Evolutionary conservation across 2,113 vertebrate genomes (phyloP), one percentile per base, ranked within the genome.

Genomic region (Malurus melanocephalus): DNA sequence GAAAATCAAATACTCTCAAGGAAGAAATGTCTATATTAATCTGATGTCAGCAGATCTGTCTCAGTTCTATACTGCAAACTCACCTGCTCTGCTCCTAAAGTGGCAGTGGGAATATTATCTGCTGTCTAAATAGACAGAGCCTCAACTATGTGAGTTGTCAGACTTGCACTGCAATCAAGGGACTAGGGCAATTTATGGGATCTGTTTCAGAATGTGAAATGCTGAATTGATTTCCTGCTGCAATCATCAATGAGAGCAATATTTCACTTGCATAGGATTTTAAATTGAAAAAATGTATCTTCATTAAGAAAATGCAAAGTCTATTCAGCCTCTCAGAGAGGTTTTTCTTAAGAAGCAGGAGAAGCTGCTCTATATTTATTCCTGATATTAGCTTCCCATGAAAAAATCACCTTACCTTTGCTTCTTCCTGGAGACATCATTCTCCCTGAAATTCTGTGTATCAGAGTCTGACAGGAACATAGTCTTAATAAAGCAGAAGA

Each of bases 261-360:
- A 84, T 80, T 91, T 91, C 85, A 86, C 77, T 92, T 49, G 38
- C 55, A 81, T 2, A 49, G 73, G 56, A 68, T 68, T 93, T 94
- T 80, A 86, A 91, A 95, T 78, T 88, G 90, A 73, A 89, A 87
- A 85, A 78, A 75, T 89, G 7, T 78, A 72, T 90, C 88, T 84
- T 75, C 73, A 67, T 91, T 80, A 84, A 42, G 42, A 64, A 93
- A 89, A 78, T 48, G 42, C 12, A 27, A 85, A 87, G 45, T 51
- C 65, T 74, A 11, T 60, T 61, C 72, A 83, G 53, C 33, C 23
- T 80, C 68, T 89, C 38, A 22, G 66, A 38, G 76, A 85, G 13
- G 13, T 85, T 89, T 80, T 45, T 38, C 52, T 66, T 57, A 87
- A 77, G 72, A 62, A 86, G 68, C 49, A 83, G 45, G 21, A 87